phyloP scores from a whole-genome alignment of 2,113 vertebrate genomes.

The Mirounga angustirostris region DNA sequence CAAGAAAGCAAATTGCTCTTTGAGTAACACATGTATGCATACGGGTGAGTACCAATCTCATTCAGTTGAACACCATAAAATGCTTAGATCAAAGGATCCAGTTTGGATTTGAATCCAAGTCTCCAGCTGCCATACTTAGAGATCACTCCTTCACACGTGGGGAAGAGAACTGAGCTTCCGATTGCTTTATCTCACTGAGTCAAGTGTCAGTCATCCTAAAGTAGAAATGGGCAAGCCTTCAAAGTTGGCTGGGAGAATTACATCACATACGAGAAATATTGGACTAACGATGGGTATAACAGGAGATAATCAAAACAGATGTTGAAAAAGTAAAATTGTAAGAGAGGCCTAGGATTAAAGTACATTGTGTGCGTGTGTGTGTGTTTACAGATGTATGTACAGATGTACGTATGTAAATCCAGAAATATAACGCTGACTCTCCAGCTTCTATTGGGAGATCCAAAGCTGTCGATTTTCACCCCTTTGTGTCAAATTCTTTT shows the following conservation, averaged over 20 bases:
- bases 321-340: neutral
- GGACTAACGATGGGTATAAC: neutral
- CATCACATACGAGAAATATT: neutral
- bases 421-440: conserved; percentile 38
- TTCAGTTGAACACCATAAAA: neutral
- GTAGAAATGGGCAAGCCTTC: neutral
- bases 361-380: rapidly evolving
- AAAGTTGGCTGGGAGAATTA: neutral
- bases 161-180: neutral
- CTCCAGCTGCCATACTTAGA: neutral
- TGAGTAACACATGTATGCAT: rapidly evolving
- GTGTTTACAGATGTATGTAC: rapidly evolving
- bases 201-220: neutral
- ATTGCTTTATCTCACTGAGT: neutral
- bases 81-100: neutral
- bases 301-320: conserved; percentile 11
- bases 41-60: neutral
- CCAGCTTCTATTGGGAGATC: conserved; percentile 48
- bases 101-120: neutral
- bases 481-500: conserved; percentile 74
- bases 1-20: neutral
- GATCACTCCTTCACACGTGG: neutral
- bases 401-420: rapidly evolving
- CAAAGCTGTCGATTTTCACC: conserved; percentile 68
- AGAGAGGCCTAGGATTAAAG: neutral